phyloP scores from a whole-genome alignment of 53 echinoderm and acorn worm genomes.

The Echinometra lucunter region DNA sequence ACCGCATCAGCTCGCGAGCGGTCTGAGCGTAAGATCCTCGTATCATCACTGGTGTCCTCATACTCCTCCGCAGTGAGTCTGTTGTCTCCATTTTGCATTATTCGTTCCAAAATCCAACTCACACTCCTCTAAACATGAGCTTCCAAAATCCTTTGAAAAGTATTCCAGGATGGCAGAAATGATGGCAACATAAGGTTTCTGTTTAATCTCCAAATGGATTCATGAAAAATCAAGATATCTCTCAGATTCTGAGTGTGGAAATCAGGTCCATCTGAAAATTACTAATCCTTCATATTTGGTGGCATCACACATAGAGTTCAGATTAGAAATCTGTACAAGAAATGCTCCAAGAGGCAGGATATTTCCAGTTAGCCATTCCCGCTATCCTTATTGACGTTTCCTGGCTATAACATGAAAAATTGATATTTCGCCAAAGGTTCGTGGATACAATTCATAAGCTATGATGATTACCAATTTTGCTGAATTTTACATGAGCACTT shows the following conservation, averaged over 20 bases:
- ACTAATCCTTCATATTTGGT: slow-evolving; percentile 16
- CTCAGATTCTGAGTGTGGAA: background rate
- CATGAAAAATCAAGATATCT: background rate
- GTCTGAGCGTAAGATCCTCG: slow-evolving; percentile 79
- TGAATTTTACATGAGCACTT: background rate
- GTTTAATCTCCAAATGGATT: background rate
- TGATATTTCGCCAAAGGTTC: background rate
- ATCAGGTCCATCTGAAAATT: slow-evolving; percentile 1
- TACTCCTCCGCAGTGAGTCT: slow-evolving; percentile 43
- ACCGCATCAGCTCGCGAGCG: slow-evolving; percentile 77
- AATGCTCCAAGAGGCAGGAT: background rate
- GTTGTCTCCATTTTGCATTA: slow-evolving; percentile 46
- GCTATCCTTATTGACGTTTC: background rate
- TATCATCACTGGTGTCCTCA: slow-evolving; percentile 68
- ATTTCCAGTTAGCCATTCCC: slow-evolving; percentile 19
- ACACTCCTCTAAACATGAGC: background rate
- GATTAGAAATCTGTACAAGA: background rate
- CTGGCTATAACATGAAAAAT: background rate
- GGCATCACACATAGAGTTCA: background rate
- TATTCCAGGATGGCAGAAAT: background rate
- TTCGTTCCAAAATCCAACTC: background rate
- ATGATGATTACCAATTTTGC: background rate
- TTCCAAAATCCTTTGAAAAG: background rate
- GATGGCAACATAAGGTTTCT: background rate
- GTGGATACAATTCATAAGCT: background rate